Conservation (phyloP, 1,140 invertebrate genomes). For the Drosophila athabasca region DNA sequence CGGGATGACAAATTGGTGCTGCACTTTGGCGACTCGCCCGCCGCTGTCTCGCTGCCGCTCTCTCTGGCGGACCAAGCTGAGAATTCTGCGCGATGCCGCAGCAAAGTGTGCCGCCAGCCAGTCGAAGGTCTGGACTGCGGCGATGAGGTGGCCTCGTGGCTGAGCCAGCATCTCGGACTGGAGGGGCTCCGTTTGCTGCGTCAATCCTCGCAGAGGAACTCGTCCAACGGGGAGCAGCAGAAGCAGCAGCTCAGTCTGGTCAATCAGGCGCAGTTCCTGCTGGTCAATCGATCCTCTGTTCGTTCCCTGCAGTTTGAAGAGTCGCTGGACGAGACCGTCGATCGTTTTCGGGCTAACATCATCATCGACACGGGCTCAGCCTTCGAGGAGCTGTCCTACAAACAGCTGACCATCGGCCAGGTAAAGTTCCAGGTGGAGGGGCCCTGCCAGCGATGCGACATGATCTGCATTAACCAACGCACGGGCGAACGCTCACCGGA, state of each 20-base stretch:
- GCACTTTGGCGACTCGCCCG: slow-evolving; percentile 81
- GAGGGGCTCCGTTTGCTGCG: slow-evolving; percentile 89
- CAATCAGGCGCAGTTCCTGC: slow-evolving; percentile 94
- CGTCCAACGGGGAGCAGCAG: slow-evolving; percentile 10
- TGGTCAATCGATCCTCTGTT: slow-evolving; percentile 91
- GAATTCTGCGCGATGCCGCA: slow-evolving; percentile 86
- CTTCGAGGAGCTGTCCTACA: slow-evolving; percentile 92
- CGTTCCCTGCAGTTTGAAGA: slow-evolving; percentile 87
- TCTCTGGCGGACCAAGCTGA: slow-evolving; percentile 36
- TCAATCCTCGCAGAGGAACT: slow-evolving; percentile 84
- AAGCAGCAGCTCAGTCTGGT: slow-evolving; percentile 86
- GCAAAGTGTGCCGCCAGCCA: slow-evolving; percentile 93
- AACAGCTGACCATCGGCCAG: slow-evolving; percentile 87
- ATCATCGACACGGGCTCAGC: slow-evolving; percentile 86
- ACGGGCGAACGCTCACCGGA: slow-evolving; percentile 92
- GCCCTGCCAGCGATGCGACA: slow-evolving; percentile 94
- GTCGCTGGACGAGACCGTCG: slow-evolving; percentile 85
- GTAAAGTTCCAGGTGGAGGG: slow-evolving; percentile 87
- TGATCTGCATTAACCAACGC: slow-evolving; percentile 95
- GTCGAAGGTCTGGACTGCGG: slow-evolving; percentile 93
- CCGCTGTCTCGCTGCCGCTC: slow-evolving; percentile 41
- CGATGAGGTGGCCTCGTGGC: slow-evolving; percentile 90
- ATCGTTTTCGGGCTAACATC: slow-evolving; percentile 89
- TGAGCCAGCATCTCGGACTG: slow-evolving; percentile 87
- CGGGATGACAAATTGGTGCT: slow-evolving; percentile 88